Base-by-base conservation (phyloP, 2,888 invertebrate species). In the Lasioglossum morio region DNA sequence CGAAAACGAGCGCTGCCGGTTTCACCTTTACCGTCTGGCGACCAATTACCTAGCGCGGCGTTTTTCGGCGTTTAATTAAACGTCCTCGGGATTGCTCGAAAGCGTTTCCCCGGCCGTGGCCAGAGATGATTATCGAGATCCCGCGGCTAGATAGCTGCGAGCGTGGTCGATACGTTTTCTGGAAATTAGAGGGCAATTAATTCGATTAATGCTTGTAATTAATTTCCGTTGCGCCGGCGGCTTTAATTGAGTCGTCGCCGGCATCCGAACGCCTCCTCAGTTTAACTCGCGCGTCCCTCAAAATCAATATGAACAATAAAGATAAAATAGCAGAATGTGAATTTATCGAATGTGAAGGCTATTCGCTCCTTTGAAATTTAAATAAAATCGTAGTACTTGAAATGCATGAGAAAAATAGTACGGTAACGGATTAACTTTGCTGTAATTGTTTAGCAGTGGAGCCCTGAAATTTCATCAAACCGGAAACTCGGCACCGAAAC, bases 1-100 rank as follows among this genome's bases (percentile, higher is more conserved):
- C 69, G 77, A 87, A 69, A 69, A 74, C 43, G 69, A 43, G 34
- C 53, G 3, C 3, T 23, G 23, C 27, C 34, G 34, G 53, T 77
- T 81, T 89, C 77, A 63, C 34, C 82, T 75, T 63, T 81, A 46
- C 46, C 19, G 76, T 66, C 66, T 8, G 46, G 34, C 81, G 82
- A 79, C 48, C 72, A 79, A 88, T 85, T 82, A 80, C 79, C 72
- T 43, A 70, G 69, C 43, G 72, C 60, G 48, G 16, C 72, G 72
- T 80, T 80, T 57, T 72, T 73, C 86, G 63, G 57, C 72, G 79
- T 77, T 86, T 88, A 81, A 86, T 88, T 88, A 86, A 88, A 76
- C 84, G 70, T 34, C 37, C 10, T 12, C 27, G 37, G 74, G 27
- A 63, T 43, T 23, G 72, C 53, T 69, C 57, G 66, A 82, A 66